A percentile compares a stretch with the other conserved stretches of the same genome.
Evolutionary conservation across 2,113 vertebrate species (phyloP).

Genomic region (Corythoichthys intestinalis): DNA sequence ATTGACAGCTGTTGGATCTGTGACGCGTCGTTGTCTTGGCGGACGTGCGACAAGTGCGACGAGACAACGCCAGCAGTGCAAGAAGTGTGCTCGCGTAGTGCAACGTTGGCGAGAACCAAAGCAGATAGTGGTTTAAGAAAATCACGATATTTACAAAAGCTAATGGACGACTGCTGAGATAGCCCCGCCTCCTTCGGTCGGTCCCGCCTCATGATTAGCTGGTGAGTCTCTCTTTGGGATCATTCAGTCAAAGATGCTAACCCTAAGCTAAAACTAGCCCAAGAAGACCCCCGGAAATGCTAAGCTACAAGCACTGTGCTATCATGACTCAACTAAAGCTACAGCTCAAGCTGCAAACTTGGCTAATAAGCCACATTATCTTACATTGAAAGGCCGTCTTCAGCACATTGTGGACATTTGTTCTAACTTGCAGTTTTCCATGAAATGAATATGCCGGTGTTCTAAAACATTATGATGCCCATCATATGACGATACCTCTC

Average conservation of each 20-base stretch:
- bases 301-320: background rate
- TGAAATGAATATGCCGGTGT: background rate
- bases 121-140: background rate
- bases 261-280: background rate
- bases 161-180: background rate
- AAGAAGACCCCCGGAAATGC: background rate
- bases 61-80: constrained; percentile 4
- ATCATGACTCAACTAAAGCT: background rate
- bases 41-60: constrained; percentile 2
- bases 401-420: background rate
- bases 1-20: background rate
- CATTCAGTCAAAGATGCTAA: background rate
- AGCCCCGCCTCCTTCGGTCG: background rate
- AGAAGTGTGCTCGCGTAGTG: constrained; percentile 4
- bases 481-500: too few relatives aligned
- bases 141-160: constrained; percentile 12
- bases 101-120: constrained; percentile 1
- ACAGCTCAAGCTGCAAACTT: background rate
- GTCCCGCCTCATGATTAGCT: background rate
- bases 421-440: background rate
- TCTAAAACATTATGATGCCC: too few relatives aligned
- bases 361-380: constrained; percentile 1
- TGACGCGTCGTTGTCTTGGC: background rate
- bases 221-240: constrained; percentile 3
- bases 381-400: background rate